Evolutionary conservation across 2,888 invertebrate species (phyloP).

Genomic region (Dicranocentrus wangi): DNA sequence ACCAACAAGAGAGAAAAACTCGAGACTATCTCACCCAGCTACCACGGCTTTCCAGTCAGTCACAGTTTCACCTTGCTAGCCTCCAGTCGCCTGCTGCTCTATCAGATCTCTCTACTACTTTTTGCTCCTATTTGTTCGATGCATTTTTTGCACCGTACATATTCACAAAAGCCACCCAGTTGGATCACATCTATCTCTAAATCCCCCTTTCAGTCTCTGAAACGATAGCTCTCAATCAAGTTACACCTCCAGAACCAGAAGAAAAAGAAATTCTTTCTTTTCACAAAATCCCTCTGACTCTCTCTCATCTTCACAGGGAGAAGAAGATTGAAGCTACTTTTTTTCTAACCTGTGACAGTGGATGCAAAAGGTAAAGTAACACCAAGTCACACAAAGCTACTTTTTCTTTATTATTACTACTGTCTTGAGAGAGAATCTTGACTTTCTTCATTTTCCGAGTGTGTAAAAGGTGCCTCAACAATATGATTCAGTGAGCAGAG

Average conservation of each 20-base stretch:
- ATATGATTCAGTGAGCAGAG: too few relatives aligned
- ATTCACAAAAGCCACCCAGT: neutral
- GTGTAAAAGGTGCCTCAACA: neutral
- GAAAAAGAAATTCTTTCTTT: too few relatives aligned
- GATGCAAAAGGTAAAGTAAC: neutral
- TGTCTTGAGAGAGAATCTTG: neutral
- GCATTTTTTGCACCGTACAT: neutral
- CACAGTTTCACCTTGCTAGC: slow-evolving; percentile 34
- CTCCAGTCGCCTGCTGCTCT: neutral
- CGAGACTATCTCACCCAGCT: slow-evolving; percentile 3
- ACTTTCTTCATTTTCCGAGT: neutral
- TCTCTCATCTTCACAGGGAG: too few relatives aligned
- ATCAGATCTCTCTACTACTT: neutral
- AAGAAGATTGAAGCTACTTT: too few relatives aligned
- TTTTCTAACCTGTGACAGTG: neutral
- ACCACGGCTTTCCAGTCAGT: slow-evolving; percentile 32
- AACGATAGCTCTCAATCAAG: slow-evolving; percentile 24
- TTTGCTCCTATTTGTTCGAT: neutral
- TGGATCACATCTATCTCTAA: slow-evolving; percentile 17
- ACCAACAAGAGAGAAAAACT: too few relatives aligned
- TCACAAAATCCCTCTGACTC: neutral
- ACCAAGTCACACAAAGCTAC: too few relatives aligned
- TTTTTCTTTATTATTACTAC: too few relatives aligned
- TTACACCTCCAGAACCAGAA: neutral
- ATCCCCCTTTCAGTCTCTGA: slow-evolving; percentile 19